Evolutionary conservation across 2,888 invertebrate genomes (phyloP), one percentile per base, ranked within the genome.

Genomic region (Apamea epomidion): DNA sequence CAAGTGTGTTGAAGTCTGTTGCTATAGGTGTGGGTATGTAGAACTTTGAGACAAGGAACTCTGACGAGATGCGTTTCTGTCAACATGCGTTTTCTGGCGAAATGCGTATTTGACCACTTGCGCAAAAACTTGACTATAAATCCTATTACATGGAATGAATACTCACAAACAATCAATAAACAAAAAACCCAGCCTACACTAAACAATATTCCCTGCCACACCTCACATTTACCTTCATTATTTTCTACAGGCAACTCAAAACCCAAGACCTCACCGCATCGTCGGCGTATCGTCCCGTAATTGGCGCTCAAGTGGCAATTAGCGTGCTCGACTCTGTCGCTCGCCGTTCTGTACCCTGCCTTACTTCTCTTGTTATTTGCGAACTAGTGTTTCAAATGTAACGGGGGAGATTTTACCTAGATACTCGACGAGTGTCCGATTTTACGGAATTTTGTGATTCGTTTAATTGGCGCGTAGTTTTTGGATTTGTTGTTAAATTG

Each of bases 221-320:
- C 82, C 89, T 87, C 79, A 73, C 62, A 79, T 88, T 88, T 88
- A 80, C 84, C 84, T 85, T 88, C 82, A 85, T 90, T 89, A 89
- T 90, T 88, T 87, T 83, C 78, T 79, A 83, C 78, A 69, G 81
- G 84, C 82, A 85, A 89, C 86, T 86, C 86, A 84, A 85, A 85
- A 86, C 74, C 86, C 81, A 89, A 90, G 89, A 86, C 85, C 78
- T 76, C 80, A 80, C 86, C 86, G 88, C 90, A 81, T 88, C 88
- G 90, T 78, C 82, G 89, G 89, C 92, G 92, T 91, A 92, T 91
- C 93, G 93, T 93, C 93, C 90, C 93, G 94, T 96, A 96, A 96
- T 96, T 96, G 96, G 94, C 92, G 93, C 94, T 95, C 91, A 92
- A 96, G 96, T 95, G 96, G 94, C 95, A 96, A 96, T 96, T 96